Evolutionary conservation across 2,888 invertebrate genomes (phyloP).

Genomic region (Beris morrisii): DNA sequence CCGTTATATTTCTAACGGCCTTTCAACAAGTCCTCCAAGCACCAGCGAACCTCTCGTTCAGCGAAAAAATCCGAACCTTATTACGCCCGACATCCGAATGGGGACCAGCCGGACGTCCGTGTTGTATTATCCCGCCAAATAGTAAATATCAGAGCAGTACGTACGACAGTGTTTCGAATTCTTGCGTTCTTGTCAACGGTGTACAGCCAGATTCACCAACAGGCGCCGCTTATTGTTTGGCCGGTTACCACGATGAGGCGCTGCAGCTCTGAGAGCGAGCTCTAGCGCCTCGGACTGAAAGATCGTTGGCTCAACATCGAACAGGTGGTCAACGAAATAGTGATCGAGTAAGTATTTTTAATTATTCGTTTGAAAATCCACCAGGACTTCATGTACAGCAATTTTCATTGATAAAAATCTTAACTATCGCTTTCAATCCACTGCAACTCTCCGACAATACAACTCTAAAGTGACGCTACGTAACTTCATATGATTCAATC

Average conservation of each 20-base stretch:
- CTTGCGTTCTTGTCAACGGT: conserved; percentile 57
- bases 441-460: too few relatives aligned
- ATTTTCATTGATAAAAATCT: too few relatives aligned
- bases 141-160: conserved; percentile 49
- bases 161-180: conserved; percentile 58
- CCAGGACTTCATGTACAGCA: too few relatives aligned
- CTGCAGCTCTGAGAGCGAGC: conserved; percentile 61
- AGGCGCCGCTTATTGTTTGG: conserved; percentile 36
- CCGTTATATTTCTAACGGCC: conserved; percentile 65
- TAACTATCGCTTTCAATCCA: too few relatives aligned
- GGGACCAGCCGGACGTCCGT: conserved; percentile 62
- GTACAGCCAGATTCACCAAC: conserved; percentile 50
- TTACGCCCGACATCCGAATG: conserved; percentile 72
- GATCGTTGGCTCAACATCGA: conserved; percentile 1
- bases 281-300: conserved; percentile 53
- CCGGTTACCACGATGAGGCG: conserved; percentile 46
- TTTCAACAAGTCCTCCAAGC: conserved; percentile 62
- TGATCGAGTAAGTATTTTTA: conserved; percentile 21
- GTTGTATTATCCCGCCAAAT: conserved; percentile 48
- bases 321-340: conserved; percentile 12
- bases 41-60: conserved; percentile 61
- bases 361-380: too few relatives aligned
- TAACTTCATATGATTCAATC: too few relatives aligned
- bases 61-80: conserved; percentile 63
- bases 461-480: too few relatives aligned